Percentiles rank a stretch among this genome's conserved stretches.
Conservation (phyloP, 2,113 vertebrate species). For the Trochalopteron elliotii region DNA sequence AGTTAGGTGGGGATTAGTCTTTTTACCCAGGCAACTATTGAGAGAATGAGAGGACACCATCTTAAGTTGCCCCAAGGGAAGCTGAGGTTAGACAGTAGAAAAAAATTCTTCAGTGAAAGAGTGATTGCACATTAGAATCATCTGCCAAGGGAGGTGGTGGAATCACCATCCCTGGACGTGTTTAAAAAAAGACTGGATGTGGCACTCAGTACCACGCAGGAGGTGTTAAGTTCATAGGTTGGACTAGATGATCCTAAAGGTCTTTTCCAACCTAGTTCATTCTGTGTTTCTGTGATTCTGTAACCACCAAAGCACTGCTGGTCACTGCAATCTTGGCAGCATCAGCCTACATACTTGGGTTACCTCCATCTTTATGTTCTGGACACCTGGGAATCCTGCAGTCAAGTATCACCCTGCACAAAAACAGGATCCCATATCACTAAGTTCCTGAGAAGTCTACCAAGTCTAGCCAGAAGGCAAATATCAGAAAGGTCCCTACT, state of each 20-base stretch:
- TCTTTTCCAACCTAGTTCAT: not conserved
- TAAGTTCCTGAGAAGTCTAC: not conserved
- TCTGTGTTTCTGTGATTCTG: not conserved
- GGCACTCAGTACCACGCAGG: not conserved
- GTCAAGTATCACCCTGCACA: not conserved
- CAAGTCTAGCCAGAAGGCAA: not conserved
- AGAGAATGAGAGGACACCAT: not conserved
- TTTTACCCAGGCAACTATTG: too few species aligned
- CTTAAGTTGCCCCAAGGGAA: not conserved
- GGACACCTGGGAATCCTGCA: not conserved
- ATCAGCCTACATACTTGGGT: not conserved
- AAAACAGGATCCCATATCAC: not conserved
- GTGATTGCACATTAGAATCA: not conserved
- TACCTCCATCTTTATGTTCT: not conserved
- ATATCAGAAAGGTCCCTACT: not conserved
- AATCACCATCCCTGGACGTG: not conserved
- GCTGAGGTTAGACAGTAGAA: not conserved
- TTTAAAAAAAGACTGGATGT: not conserved
- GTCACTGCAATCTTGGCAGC: not conserved
- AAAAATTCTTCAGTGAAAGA: not conserved
- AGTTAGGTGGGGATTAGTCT: fast-evolving
- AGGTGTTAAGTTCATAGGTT: not conserved
- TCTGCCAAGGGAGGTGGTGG: not conserved
- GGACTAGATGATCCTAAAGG: not conserved
- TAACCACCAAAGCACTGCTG: not conserved